Conservation (phyloP, 2,888 invertebrate species). For the Hypselothyrea guttata region DNA sequence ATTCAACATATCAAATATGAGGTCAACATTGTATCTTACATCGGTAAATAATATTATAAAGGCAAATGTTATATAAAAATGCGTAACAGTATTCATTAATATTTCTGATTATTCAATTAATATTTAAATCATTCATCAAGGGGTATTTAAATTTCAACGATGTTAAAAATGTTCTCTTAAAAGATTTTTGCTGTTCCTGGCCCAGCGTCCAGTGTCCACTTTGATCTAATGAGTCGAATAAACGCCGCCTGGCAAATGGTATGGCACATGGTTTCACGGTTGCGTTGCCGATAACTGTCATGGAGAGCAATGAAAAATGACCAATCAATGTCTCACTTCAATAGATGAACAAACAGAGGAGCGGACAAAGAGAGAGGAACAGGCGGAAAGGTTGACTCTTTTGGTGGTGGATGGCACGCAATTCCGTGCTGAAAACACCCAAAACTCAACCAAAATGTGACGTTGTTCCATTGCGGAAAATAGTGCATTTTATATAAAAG, state of each 20-base stretch:
- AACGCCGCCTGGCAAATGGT: constrained; percentile 44
- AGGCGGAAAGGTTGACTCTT: constrained; percentile 32
- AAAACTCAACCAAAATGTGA: constrained; percentile 68
- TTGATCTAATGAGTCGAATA: constrained; percentile 67
- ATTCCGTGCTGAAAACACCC: constrained; percentile 24
- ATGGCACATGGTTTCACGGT: constrained; percentile 49
- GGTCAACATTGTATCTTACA: too few relatives aligned
- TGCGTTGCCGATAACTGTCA: constrained; percentile 69
- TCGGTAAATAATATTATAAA: too few relatives aligned
- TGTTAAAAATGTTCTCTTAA: too few relatives aligned
- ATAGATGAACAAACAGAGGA: constrained; percentile 53
- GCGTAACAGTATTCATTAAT: too few relatives aligned
- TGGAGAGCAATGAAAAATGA: constrained; percentile 80
- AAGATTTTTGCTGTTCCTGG: too few relatives aligned
- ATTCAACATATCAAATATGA: too few relatives aligned
- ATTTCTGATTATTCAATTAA: too few relatives aligned
- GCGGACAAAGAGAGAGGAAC: constrained; percentile 28
- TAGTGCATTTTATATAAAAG: constrained; percentile 63
- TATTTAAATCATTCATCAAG: too few relatives aligned
- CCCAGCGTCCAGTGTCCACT: constrained; percentile 57
- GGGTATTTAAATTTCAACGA: too few relatives aligned
- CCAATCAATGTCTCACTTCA: constrained; percentile 79
- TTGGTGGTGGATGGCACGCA: constrained; percentile 48
- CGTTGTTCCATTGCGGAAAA: constrained; percentile 67
- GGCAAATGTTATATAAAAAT: too few relatives aligned